phyloP scores from a whole-genome alignment of 1,140 invertebrate genomes.

The Tribolium madens region DNA sequence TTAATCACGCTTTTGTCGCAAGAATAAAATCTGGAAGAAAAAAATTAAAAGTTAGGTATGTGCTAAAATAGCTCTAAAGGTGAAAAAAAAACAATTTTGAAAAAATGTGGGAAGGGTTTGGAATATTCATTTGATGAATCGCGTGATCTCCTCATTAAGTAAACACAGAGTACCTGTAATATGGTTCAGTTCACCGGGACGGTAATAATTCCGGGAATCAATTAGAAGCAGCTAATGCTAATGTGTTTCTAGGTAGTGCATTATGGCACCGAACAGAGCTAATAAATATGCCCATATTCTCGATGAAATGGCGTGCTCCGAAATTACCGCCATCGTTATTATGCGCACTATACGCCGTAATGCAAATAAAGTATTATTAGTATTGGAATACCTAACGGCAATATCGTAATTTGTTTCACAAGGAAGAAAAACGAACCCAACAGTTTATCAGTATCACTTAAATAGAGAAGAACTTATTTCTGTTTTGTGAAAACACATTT shows the following conservation, averaged over 20 bases:
- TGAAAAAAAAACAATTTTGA: not conserved
- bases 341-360: slow-evolving; percentile 34
- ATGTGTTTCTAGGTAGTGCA: slow-evolving; percentile 40
- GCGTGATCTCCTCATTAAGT: slow-evolving; percentile 28
- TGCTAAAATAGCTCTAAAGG: too few relatives aligned
- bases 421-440: slow-evolving; percentile 1
- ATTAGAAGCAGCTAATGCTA: slow-evolving; percentile 36
- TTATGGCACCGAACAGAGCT: slow-evolving; percentile 39
- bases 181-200: slow-evolving; percentile 21
- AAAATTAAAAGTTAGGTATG: not conserved
- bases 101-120: not conserved
- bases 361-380: slow-evolving; percentile 47
- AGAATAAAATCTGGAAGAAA: not conserved
- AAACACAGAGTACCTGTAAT: slow-evolving; percentile 26
- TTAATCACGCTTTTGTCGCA: not conserved
- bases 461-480: not conserved
- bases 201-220: slow-evolving; percentile 40
- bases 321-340: slow-evolving; percentile 38
- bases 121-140: slow-evolving; percentile 7
- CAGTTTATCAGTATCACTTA: slow-evolving; percentile 14
- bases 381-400: slow-evolving; percentile 21
- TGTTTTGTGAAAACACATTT: not conserved
- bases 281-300: slow-evolving; percentile 41
- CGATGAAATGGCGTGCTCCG: slow-evolving; percentile 40
- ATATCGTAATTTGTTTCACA: slow-evolving; percentile 41